Base-by-base conservation (phyloP, 2,888 invertebrate species). In the Calameuta filiformis region DNA sequence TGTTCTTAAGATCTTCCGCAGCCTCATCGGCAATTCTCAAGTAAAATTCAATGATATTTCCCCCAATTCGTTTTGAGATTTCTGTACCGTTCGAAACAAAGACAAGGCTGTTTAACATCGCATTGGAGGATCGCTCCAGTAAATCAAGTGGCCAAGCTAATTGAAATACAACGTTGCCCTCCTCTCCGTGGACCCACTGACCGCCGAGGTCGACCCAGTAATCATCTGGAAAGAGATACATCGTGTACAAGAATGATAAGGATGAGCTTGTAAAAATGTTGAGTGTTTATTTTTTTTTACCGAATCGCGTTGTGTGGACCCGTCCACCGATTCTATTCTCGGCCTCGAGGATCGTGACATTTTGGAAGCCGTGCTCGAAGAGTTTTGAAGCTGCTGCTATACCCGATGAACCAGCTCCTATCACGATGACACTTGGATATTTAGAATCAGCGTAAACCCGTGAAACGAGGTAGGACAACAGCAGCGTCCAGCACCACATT, bases 391-490 rank as follows among this genome's bases (percentile, higher is more conserved):
- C 93, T 23, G 94, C 93, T n/a, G 94, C 92, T 71, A 94, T 91
- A 15, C 94, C 94, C 23, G 94, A 90, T 33, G 93, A 92, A 15
- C 94, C 94, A 71, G 94, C 94, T 78, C 94, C 94, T 11, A 69
- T 69, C 79, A 94, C 90, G 69, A 94, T 93, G 78, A 94, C 81
- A 73, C 94, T 91, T 86, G 88, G 69, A 69, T 30, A 69, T 4
- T 69, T 33, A 6, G 31, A 33, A 69, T 69, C 30, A 15, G 15
- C 15, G 40, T 2, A 15, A 40, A 15, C 40, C 40, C 15, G 40
- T 1, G 40, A 40, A 15, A 40, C 15, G 6, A 40, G 40, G 15
- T 15, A 40, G 6, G 15, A 40, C 15, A 40, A 15, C 6, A 40
- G 15, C 1, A 40, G 40, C 6, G 40, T 15, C 40, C 40, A 40